Percentiles rank a stretch among this genome's conserved stretches.
These are phyloP conservation scores for Portunus trituberculatus DNA, from an alignment of 1,140 invertebrate genomes.

Conservation along the genomic window DNA sequence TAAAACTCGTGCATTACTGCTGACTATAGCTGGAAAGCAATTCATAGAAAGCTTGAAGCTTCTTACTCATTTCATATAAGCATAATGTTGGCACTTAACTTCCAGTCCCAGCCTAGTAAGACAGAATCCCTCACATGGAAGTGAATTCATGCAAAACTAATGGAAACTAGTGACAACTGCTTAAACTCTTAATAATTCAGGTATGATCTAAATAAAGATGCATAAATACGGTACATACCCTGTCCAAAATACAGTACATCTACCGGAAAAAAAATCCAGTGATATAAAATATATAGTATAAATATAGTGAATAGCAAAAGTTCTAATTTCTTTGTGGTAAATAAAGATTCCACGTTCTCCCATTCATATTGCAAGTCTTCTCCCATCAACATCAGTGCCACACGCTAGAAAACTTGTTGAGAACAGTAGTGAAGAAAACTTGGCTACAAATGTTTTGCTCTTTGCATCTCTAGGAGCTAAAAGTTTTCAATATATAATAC, in stretches of 20 bases:
- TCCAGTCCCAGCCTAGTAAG: background rate
- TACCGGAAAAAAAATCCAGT: background rate
- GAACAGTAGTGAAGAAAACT: too few relatives aligned
- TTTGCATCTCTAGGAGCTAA: too few relatives aligned
- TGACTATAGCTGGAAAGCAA: background rate
- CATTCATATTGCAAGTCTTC: too few relatives aligned
- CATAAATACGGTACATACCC: background rate
- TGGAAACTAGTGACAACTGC: background rate
- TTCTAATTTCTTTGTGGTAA: background rate
- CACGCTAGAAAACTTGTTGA: too few relatives aligned
- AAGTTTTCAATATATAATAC: too few relatives aligned
- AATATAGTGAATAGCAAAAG: background rate
- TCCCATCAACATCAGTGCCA: too few relatives aligned
- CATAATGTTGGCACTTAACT: background rate
- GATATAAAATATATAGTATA: background rate
- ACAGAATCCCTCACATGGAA: background rate
- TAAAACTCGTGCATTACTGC: background rate
- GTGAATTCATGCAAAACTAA: background rate
- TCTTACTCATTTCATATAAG: background rate
- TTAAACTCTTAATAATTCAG: background rate
- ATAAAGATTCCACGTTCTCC: background rate
- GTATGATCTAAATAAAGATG: background rate
- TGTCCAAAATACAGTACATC: constrained; percentile 22
- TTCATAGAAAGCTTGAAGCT: background rate
- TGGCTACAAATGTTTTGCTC: too few relatives aligned